Base-by-base conservation (phyloP, 2,797 vertebrate genomes). In the Enteromius treurensis region DNA sequence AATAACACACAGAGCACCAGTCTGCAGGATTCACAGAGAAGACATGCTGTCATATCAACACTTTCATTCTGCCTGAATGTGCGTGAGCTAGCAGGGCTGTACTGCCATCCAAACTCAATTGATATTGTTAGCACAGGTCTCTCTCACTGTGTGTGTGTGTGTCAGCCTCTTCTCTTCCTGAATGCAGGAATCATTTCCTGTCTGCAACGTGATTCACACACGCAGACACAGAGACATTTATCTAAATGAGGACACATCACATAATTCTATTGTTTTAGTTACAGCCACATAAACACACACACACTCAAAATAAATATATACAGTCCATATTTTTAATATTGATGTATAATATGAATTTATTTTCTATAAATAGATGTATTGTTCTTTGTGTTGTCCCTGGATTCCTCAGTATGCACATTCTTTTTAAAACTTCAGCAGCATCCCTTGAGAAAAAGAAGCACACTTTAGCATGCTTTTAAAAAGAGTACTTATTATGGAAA, bases 41-140 rank as follows among this genome's bases (percentile, higher is more conserved):
- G 11, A 40, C 51, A 13, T 9, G 73, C 51, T 55, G 51, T 17
- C 51, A 42, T 40, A 23, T 64, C 67, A 92, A 90, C 90, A 89
- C 91, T 49, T 47, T 89, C 9, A 70, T 69, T n/a, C 23, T 67
- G 82, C 42, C 32, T 74, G 53, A n/a, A 58, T 73, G 77, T 34
- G 62, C 8, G 26, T 51, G 60, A 32, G 34, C 51, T 40, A 58
- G 15, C 49, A 90, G 87, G 91, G 91, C 89, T 88, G 89, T 87
- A 91, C 92, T 92, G 86, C 29, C 89, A 91, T 88, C 88, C 86
- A 82, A 88, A 84, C 88, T 84, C 87, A 92, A 93, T 95, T 92
- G 92, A 95, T 94, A 93, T 88, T 91, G 82, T 86, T 90, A 80
- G 89, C 90, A 89, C 91, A 90, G 81, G 87, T 79, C 21, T 21